Evolutionary conservation across 2,797 vertebrate genomes (phyloP), one percentile per base, ranked within the genome.

Genomic region (Chrosomus eos): DNA sequence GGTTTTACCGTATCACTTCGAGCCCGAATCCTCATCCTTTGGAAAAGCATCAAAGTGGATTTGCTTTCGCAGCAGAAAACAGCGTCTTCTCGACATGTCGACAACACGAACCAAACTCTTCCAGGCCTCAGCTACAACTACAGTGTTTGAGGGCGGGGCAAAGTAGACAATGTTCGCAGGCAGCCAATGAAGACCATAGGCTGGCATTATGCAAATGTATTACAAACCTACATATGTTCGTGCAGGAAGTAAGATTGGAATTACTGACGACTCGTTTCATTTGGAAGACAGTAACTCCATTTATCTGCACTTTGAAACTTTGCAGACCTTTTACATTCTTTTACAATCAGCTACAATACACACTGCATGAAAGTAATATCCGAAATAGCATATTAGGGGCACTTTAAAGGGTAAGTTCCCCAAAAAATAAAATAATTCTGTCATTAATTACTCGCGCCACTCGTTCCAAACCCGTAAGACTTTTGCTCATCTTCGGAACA

Each of bases 111-210:
- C n/a, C 58, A 60, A 60, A 60, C 58, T 26, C n/a, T 60, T 60
- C 58, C n/a, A 60, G 11, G 51, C 11, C 60, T 62, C 58, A 62
- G 26, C 58, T 62, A 28, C n/a, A 28, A 62, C 26, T 62, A 62
- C 26, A 62, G 58, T 62, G 26, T 62, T 62, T 62, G 58, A 62
- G 58, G 58, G 58, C 58, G n/a, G 58, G 58, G 58, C n/a, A 60
- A 62, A 28, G 60, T 28, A 62, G 60, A 62, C n/a, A 3, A 26
- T 60, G 58, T 62, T 14, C 58, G 11, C n/a, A 62, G n/a, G 13
- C 58, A 62, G n/a, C 58, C n/a, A 62, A 7, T 62, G n/a, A 62
- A 62, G 58, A 62, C 60, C 60, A 62, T 7, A 28, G 58, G 1
- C 58, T 62, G n/a, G n/a, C n/a, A 62, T 62, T 28, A 62, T 62